Percentiles rank a stretch among this genome's conserved stretches.
Evolutionary conservation across 2,797 vertebrate genomes (phyloP).

Genomic region (Syngnathus acus): DNA sequence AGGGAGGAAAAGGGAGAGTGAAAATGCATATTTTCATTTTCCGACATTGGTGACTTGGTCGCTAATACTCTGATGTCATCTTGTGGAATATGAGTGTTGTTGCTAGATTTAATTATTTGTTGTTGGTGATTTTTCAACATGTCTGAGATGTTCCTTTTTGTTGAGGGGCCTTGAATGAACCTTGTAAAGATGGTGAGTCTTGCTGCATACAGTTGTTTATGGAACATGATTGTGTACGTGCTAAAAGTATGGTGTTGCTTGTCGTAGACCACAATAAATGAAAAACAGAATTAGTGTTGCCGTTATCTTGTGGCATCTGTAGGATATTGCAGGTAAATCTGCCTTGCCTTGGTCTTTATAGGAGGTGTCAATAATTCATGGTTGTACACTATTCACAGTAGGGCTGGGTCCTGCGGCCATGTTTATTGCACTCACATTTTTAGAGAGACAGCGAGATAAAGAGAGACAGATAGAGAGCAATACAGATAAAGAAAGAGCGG

Average conservation of each 20-base stretch:
- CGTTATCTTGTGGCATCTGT: not conserved
- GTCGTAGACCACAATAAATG: not conserved
- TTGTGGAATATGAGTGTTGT: not conserved
- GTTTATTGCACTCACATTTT: no score
- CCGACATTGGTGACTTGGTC: not conserved
- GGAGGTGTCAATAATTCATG: no score
- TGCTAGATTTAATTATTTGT: not conserved
- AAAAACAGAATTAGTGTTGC: not conserved
- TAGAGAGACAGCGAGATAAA: not conserved
- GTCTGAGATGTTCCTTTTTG: not conserved
- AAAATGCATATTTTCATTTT: not conserved
- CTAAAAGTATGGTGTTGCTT: not conserved
- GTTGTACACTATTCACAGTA: no score
- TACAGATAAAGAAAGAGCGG: not conserved
- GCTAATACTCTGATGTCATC: not conserved
- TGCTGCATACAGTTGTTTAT: not conserved
- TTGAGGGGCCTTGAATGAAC: not conserved
- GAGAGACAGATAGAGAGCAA: not conserved
- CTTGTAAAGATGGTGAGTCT: no score
- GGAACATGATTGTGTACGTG: not conserved
- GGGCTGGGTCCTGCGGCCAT: no score
- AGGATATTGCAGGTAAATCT: no score
- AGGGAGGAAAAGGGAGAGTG: not conserved
- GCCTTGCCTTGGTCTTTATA: no score
- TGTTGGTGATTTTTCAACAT: not conserved